These are phyloP conservation scores for Eupithecia centaureata DNA, from an alignment of 2,888 invertebrate genomes.

Conservation along the genomic window DNA sequence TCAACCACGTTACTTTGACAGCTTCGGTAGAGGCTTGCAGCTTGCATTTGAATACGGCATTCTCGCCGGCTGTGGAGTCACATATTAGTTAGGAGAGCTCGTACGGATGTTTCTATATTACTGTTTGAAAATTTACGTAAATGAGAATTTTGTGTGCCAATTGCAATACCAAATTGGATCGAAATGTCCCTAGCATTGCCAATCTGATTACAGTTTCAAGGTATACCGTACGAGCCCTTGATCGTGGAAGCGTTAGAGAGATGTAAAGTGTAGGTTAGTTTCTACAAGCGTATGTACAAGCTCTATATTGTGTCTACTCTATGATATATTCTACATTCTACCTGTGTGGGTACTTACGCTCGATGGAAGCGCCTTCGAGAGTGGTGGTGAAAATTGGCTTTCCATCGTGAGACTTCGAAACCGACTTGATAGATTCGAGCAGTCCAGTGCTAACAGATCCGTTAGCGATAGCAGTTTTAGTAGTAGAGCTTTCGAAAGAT, in stretches of 20 bases:
- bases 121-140: conserved; percentile 22
- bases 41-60: conserved; percentile 91
- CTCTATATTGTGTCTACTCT: conserved; percentile 71
- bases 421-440: conserved; percentile 54
- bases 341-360: conserved; percentile 86
- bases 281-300: conserved; percentile 82
- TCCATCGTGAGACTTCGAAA: conserved; percentile 76
- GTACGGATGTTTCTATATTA: conserved; percentile 55
- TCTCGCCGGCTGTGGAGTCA: conserved; percentile 90
- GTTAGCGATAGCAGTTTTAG: conserved; percentile 66
- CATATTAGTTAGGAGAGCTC: conserved; percentile 63
- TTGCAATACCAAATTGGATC: conserved; percentile 31
- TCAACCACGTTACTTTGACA: conserved; percentile 90
- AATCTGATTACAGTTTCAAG: conserved; percentile 17
- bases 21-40: conserved; percentile 85
- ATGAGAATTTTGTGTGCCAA: conserved; percentile 29
- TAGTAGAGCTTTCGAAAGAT: conserved; percentile 64
- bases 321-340: conserved; percentile 41
- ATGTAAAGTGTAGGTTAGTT: conserved; percentile 77
- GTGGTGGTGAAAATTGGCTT: conserved; percentile 89
- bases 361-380: conserved; percentile 89
- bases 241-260: conserved; percentile 64
- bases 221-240: conserved; percentile 63
- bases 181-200: conserved; percentile 17
- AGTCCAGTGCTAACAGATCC: conserved; percentile 64